Evolutionary conservation across 2,113 vertebrate species (phyloP).

Genomic region (Dendropsophus ebraccatus): DNA sequence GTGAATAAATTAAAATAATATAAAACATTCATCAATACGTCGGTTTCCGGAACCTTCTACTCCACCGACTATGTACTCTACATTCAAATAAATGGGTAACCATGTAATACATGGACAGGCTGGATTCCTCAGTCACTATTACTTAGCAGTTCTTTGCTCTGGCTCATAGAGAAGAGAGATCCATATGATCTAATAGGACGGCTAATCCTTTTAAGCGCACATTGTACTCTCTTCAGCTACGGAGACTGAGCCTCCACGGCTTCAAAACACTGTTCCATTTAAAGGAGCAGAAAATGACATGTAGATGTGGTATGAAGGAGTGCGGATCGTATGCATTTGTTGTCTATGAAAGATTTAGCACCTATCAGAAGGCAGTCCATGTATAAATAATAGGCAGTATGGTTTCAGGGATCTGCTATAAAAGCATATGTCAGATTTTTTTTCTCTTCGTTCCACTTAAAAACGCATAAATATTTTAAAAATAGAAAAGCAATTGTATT

Average conservation of each 20-base stretch:
- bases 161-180: too few relatives aligned
- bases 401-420: not conserved
- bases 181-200: too few relatives aligned
- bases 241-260: not conserved
- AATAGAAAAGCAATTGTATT: conserved; percentile 44
- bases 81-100: not conserved
- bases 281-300: not conserved
- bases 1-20: too few relatives aligned
- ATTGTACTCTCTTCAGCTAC: too few relatives aligned
- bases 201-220: too few relatives aligned
- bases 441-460: conserved; percentile 6
- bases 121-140: too few relatives aligned
- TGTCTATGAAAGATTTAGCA: conserved; percentile 6
- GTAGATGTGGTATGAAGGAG: too few relatives aligned
- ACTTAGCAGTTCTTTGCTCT: too few relatives aligned
- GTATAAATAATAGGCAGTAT: conserved; percentile 29
- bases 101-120: not conserved
- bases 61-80: too few relatives aligned
- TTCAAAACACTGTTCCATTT: not conserved
- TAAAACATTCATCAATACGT: too few relatives aligned
- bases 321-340: not conserved
- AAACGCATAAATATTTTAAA: conserved; percentile 37
- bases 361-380: not conserved
- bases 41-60: too few relatives aligned
- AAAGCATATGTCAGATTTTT: conserved; percentile 22